phyloP scores from a whole-genome alignment of 2,888 invertebrate species.

The Ptychoptera albimana region DNA sequence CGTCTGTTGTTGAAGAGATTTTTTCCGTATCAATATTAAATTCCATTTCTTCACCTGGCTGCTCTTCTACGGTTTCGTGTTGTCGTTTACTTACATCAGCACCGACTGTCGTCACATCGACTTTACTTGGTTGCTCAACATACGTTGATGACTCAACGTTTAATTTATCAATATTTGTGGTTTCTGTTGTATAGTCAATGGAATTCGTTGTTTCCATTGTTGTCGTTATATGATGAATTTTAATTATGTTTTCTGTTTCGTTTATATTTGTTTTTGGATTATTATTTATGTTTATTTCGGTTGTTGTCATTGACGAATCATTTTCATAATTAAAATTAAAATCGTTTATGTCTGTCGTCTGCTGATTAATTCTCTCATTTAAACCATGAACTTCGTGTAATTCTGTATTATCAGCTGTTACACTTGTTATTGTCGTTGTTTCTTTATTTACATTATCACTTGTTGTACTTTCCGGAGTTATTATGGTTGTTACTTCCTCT shows the following conservation, averaged over 20 bases:
- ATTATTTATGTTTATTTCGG: neutral
- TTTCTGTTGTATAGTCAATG: slow-evolving; percentile 10
- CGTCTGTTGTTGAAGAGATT: neutral
- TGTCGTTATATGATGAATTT: too few species aligned
- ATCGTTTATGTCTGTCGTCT: too few species aligned
- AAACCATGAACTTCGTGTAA: too few species aligned
- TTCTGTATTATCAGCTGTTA: too few species aligned
- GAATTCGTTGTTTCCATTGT: slow-evolving; percentile 7
- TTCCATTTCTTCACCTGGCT: slow-evolving; percentile 22
- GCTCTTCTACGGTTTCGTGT: neutral
- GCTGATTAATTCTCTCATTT: too few species aligned
- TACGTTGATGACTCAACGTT: too few species aligned
- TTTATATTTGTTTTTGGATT: slow-evolving; percentile 7
- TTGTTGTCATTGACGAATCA: too few species aligned
- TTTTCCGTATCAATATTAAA: slow-evolving; percentile 15
- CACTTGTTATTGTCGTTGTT: too few species aligned
- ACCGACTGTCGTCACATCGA: neutral
- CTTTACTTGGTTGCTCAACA: slow-evolving; percentile 14
- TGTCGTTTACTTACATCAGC: slow-evolving; percentile 2
- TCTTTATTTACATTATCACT: too few species aligned
- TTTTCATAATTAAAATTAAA: too few species aligned
- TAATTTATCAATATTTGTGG: slow-evolving; percentile 6
- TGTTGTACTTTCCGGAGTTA: too few species aligned
- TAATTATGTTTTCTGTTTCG: neutral
- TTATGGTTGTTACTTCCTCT: too few species aligned